Evolutionary conservation across 2,888 invertebrate species (phyloP).

Genomic region (Omphaloscelis lunosa): DNA sequence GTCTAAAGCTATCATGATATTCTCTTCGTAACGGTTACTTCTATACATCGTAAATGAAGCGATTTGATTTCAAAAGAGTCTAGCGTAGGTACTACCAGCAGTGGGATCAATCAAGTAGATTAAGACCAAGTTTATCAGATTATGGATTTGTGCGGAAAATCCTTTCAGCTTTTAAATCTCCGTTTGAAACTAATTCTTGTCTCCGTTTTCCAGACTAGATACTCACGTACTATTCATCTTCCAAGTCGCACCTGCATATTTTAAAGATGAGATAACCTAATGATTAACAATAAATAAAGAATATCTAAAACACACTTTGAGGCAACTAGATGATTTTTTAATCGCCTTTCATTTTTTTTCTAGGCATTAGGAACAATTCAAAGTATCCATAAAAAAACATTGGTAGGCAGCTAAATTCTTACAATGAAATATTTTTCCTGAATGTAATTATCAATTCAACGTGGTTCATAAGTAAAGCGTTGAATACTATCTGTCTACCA

Average conservation of each 20-base stretch:
- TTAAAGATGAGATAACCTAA: not conserved
- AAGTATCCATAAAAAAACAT: too few relatives aligned
- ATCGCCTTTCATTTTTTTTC: not conserved
- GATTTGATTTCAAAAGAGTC: not conserved
- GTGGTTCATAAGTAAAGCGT: too few relatives aligned
- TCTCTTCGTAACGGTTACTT: not conserved
- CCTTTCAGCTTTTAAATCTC: not conserved
- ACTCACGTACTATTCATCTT: not conserved
- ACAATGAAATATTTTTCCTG: too few relatives aligned
- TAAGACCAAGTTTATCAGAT: not conserved
- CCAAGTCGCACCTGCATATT: not conserved
- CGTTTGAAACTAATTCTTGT: not conserved
- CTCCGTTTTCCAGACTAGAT: not conserved
- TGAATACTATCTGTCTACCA: too few relatives aligned
- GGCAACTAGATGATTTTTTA: not conserved
- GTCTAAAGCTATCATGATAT: not conserved
- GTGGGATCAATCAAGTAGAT: constrained; percentile 20
- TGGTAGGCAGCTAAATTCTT: too few relatives aligned
- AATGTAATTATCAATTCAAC: too few relatives aligned
- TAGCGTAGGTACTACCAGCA: not conserved
- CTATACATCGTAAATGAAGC: not conserved
- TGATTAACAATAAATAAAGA: not conserved
- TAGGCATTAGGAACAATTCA: constrained; percentile 12
- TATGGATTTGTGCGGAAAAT: not conserved
- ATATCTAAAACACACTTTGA: not conserved